A percentile compares a stretch with the other conserved stretches of the same genome.
These are phyloP conservation scores for Axis porcinus DNA, from an alignment of 2,113 vertebrate genomes.

Conservation along the genomic window DNA sequence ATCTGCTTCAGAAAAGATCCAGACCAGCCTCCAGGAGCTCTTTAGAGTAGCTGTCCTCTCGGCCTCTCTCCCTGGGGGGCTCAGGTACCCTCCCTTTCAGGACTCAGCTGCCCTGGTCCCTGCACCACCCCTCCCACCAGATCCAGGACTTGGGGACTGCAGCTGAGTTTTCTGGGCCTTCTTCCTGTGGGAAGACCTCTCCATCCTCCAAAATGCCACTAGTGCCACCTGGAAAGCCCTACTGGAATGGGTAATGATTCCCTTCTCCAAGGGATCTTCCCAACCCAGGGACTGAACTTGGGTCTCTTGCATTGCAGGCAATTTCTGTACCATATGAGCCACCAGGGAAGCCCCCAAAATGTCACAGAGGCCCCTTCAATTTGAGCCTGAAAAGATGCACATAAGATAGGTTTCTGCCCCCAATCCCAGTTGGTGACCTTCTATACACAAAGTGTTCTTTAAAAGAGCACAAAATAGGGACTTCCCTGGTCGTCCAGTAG, in stretches of 20 bases:
- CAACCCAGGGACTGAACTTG: background rate
- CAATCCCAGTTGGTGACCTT: background rate
- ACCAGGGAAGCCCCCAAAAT: background rate
- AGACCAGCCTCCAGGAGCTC: background rate
- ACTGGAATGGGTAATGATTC: background rate
- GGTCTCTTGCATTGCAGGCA: background rate
- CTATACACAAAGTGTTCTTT: background rate
- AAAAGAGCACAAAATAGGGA: background rate
- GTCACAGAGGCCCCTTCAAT: background rate
- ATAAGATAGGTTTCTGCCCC: background rate
- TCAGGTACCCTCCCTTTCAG: background rate
- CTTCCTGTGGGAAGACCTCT: background rate
- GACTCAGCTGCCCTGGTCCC: background rate
- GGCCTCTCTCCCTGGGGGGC: fast-evolving
- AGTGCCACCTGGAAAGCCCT: background rate
- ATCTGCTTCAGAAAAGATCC: background rate
- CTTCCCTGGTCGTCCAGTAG: background rate
- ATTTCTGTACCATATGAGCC: background rate
- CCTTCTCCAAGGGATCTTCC: background rate
- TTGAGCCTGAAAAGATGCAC: background rate
- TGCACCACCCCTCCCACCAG: background rate
- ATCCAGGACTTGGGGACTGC: no score
- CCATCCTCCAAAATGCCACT: background rate
- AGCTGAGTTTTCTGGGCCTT: background rate
- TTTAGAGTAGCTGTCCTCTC: background rate